Evolutionary conservation across 2,797 vertebrate genomes (phyloP).

Genomic region (Argyrosomus regius): DNA sequence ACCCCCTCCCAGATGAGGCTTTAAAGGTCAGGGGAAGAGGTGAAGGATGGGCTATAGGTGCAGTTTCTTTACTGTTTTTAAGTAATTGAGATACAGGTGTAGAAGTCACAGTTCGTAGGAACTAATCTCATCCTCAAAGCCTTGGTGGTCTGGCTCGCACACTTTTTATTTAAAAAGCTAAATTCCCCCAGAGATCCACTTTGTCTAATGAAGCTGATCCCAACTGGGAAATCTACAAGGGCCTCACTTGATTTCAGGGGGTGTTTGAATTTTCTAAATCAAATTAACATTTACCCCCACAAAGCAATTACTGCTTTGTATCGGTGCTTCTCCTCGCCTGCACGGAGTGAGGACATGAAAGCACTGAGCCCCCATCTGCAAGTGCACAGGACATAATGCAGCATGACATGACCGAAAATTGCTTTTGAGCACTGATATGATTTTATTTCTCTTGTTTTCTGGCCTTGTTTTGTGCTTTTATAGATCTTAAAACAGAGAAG

Average conservation of each 20-base stretch:
- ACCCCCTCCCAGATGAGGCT: conserved; percentile 8
- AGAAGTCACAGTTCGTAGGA: neutral
- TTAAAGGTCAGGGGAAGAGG: conserved; percentile 11
- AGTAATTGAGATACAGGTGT: neutral
- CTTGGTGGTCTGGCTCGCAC: neutral
- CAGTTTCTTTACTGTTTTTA: neutral
- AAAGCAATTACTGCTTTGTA: conserved; percentile 47
- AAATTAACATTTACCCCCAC: conserved; percentile 47
- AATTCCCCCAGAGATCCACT: conserved; percentile 33
- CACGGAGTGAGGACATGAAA: neutral
- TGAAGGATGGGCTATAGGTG: too few species aligned
- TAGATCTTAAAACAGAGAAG: neutral
- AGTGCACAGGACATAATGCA: neutral
- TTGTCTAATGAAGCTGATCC: conserved; percentile 46
- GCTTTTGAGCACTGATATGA: conserved; percentile 1
- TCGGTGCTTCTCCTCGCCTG: neutral
- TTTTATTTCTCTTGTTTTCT: conserved; percentile 1
- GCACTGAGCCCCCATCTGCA: neutral
- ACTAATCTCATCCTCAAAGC: conserved; percentile 5
- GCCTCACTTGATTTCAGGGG: conserved; percentile 21
- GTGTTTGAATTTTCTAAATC: conserved; percentile 43
- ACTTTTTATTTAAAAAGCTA: conserved; percentile 44
- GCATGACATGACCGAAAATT: neutral
- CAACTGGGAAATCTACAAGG: conserved; percentile 51
- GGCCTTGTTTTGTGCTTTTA: neutral